Evolutionary conservation across 2,888 invertebrate genomes (phyloP).

Genomic region (Calameuta pallipes): DNA sequence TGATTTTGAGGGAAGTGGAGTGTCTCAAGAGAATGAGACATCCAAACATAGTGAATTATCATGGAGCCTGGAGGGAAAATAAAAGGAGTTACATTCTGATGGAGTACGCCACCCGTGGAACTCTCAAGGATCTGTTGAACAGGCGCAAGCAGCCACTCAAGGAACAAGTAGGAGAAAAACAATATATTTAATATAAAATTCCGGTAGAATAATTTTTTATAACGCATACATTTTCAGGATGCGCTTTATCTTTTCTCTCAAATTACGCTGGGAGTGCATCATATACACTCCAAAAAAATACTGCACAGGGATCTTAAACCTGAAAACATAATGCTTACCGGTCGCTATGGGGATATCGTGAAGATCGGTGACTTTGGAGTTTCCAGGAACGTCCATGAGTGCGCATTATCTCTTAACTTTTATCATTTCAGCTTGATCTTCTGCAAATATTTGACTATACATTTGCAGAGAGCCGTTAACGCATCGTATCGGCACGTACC

Average conservation of each 20-base stretch:
- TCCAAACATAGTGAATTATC: constrained; percentile 59
- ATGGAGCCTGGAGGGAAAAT: constrained; percentile 54
- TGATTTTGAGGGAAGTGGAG: constrained; percentile 50
- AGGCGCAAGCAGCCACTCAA: constrained; percentile 45
- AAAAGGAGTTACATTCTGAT: constrained; percentile 76
- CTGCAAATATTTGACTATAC: neutral
- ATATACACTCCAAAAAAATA: constrained; percentile 82
- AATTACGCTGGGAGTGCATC: constrained; percentile 81
- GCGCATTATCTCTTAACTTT: constrained; percentile 15
- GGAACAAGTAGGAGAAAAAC: constrained; percentile 42
- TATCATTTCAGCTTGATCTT: neutral
- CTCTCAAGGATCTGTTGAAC: constrained; percentile 78
- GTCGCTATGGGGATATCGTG: constrained; percentile 74
- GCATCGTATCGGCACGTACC: constrained; percentile 61
- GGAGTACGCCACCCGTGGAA: constrained; percentile 87
- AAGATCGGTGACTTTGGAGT: constrained; percentile 91
- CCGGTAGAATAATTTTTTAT: neutral
- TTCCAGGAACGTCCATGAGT: constrained; percentile 72
- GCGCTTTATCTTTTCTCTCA: constrained; percentile 72
- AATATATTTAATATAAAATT: neutral
- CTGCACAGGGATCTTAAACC: constrained; percentile 88
- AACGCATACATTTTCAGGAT: constrained; percentile 36
- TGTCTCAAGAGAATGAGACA: constrained; percentile 54
- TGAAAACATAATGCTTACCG: constrained; percentile 84
- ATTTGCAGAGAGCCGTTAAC: constrained; percentile 15